A percentile compares a stretch with the other conserved stretches of the same genome.
Conservation (phyloP, 1,140 invertebrate species). For the Cyclargus thomasi region DNA sequence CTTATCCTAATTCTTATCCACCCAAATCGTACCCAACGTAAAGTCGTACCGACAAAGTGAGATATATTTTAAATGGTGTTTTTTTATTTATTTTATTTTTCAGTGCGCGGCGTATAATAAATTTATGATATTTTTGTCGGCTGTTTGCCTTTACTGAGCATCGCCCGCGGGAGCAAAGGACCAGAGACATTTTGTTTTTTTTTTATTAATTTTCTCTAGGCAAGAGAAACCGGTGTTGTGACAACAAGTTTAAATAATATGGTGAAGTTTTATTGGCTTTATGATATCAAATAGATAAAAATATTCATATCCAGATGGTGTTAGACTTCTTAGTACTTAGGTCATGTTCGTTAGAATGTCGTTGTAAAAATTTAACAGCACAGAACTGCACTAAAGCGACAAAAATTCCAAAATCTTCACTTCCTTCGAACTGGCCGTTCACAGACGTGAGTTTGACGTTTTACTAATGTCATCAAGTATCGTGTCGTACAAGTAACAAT, state of each 20-base stretch:
- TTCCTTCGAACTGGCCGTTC: too few relatives aligned
- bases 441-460: too few relatives aligned
- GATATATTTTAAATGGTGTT: slow-evolving; percentile 45
- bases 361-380: too few relatives aligned
- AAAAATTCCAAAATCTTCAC: too few relatives aligned
- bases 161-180: slow-evolving; percentile 22
- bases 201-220: slow-evolving; percentile 4
- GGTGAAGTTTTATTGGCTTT: too few relatives aligned
- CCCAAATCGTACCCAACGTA: slow-evolving; percentile 21
- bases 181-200: slow-evolving; percentile 16
- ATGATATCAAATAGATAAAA: too few relatives aligned
- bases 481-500: too few relatives aligned
- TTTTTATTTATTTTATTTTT: slow-evolving; percentile 58
- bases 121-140: slow-evolving; percentile 66
- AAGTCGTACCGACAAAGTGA: slow-evolving; percentile 49
- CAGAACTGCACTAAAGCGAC: too few relatives aligned
- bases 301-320: too few relatives aligned
- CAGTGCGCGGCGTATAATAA: slow-evolving; percentile 45
- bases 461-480: too few relatives aligned
- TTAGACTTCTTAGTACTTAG: too few relatives aligned
- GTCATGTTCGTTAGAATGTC: too few relatives aligned
- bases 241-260: not conserved
- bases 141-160: slow-evolving; percentile 45
- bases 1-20: slow-evolving; percentile 32
- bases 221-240: not conserved